Evolutionary conservation across 2,888 invertebrate genomes (phyloP).

Genomic region (Brenthis ino): DNA sequence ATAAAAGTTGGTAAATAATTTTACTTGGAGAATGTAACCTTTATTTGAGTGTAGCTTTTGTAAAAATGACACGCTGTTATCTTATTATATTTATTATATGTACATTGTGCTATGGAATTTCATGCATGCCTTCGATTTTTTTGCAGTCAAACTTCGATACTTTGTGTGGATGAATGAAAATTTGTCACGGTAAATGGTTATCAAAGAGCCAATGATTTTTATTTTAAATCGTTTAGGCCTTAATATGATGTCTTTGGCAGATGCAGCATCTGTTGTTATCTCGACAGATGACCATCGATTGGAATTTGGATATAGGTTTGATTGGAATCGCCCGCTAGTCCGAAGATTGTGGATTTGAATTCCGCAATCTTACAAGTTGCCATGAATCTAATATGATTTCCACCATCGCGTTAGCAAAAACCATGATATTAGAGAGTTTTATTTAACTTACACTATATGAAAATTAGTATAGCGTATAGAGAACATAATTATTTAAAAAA

Average conservation of each 20-base stretch:
- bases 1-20: constrained; percentile 9
- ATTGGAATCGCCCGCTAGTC: too few species aligned
- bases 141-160: constrained; percentile 64
- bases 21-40: constrained; percentile 25
- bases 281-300: neutral
- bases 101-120: constrained; percentile 65
- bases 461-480: too few species aligned
- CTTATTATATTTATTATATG: constrained; percentile 58
- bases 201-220: constrained; percentile 44
- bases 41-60: constrained; percentile 30
- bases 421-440: too few species aligned
- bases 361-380: too few species aligned
- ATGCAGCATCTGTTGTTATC: constrained; percentile 23
- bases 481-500: too few species aligned
- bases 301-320: too few species aligned
- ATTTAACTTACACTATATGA: too few species aligned
- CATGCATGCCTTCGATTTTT: constrained; percentile 68
- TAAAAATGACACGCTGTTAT: constrained; percentile 58
- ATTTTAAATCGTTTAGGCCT: constrained; percentile 43
- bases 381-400: too few species aligned
- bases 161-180: constrained; percentile 55
- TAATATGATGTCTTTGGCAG: constrained; percentile 31
- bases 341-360: too few species aligned
- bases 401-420: too few species aligned
- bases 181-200: constrained; percentile 70